Evolutionary conservation across 2,113 vertebrate genomes (phyloP), one percentile per base, ranked within the genome.

Genomic region (Upupa epops): DNA sequence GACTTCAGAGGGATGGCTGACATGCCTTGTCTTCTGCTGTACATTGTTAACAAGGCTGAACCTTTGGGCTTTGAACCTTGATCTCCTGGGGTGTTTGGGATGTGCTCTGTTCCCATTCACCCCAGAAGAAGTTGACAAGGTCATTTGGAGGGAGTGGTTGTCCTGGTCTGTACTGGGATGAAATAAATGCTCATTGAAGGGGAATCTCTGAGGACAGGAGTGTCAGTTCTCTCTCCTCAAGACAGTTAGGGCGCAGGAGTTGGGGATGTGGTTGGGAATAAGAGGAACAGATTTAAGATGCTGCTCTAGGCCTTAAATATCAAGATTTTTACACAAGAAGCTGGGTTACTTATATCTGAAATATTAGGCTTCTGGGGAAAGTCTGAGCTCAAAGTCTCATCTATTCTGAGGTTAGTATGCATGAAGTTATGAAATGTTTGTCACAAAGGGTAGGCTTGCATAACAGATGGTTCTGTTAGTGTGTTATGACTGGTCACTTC

Each of bases 321-420:
- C 6, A 42, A 1, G 17, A 8, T 58, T 58, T 56, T 56, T 12
- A 18, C 5, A 17, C 0, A 1, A 29, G 26, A 66, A 25, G 2
- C 34, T 66, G 42, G 5, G 6, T 78, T 85, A 48, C 11, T 89
- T 21, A 3, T 55, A 72, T 64, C 11, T 28, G 34, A 10, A 86
- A 24, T 42, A 54, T 42, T 36, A 69, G 8, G 12, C 31, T 61
- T 75, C 28, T 11, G 28, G 42, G 46, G 58, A 54, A 45, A 83
- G 28, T 6, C 29, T 49, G 54, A 87, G 45, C 14, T 59, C n/a
- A 54, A 64, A 42, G 24, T 72, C 21, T 69, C 4, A 1, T 22
- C n/a, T 60, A 1, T 36, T 15, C 28, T 19, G 16, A 52, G 82
- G 45, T 7, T 25, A 18, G 8, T 29, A 25, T 28, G 4, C 52